Base-by-base conservation (phyloP, 1,140 invertebrate species). In the Drosophila equinoxialis region DNA sequence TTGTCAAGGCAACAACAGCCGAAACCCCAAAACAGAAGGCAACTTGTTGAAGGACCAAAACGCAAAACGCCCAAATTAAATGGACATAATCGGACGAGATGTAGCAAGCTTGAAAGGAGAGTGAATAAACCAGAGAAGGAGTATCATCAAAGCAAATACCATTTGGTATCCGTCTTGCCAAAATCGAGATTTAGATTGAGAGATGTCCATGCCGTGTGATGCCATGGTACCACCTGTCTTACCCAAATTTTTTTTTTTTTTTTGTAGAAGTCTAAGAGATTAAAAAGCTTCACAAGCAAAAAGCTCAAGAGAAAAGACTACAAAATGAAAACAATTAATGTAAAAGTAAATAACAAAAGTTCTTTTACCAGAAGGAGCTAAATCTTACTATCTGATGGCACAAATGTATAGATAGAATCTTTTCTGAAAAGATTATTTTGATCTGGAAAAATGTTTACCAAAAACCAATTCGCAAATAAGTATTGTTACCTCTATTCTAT, bases 1-100 rank as follows among this genome's bases (percentile, higher is more conserved):
- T 71, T 77, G 75, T 77, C 75, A 77, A 71, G 74, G 63, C 75
- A 78, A 77, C 75, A 30, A 30, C 30, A 63, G 5, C 11, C 11
- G 8, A 39, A 39, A 39, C 37, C 37, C 61, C 17, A 51, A 51
- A 51, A 51, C 17, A 14, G 26, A 45, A 42, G 30, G 23, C 61
- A 77, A 77, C 75, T 77, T 77, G 75, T 77, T 77, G 75, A 77
- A 61, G 62, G 74, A 67, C 73, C 74, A 77, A 61, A 71, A 75
- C 68, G 75, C 74, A 67, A 77, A 77, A 77, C 75, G 74, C 59
- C 41, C 68, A 77, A 77, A 77, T 77, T 77, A 74, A 77, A 77
- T 77, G 68, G 75, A 77, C 77, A 71, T 77, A 77, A 77, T 77
- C 68, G 77, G 8, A 20, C 45, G 20, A 51, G 45, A 48, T 7